Conservation (phyloP, 2,113 vertebrate species). For the Campylomormyrus numenius region DNA sequence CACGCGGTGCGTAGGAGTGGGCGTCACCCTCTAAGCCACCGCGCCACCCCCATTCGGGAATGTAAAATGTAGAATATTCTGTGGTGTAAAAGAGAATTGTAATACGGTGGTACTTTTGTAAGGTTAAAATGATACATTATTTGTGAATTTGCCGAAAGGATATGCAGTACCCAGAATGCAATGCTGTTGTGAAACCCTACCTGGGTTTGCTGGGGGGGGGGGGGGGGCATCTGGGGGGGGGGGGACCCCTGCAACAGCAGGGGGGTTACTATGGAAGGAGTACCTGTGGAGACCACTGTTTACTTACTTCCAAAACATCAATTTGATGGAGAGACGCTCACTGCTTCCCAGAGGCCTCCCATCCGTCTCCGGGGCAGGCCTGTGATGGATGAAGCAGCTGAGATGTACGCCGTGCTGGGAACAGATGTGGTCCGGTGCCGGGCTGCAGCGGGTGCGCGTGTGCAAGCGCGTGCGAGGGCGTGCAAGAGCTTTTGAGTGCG, state of each 20-base stretch:
- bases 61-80: neutral
- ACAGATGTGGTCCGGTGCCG: neutral
- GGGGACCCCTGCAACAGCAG: conserved; percentile 5
- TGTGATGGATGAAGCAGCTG: conserved; percentile 40
- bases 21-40: neutral
- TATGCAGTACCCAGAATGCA: conserved; percentile 26
- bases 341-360: conserved; percentile 38
- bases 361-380: conserved; percentile 34
- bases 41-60: neutral
- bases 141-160: neutral
- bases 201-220: conserved; percentile 1
- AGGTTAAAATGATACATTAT: neutral
- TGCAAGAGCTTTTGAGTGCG: neutral
- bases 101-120: neutral
- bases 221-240: neutral
- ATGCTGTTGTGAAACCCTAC: conserved; percentile 24
- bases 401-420: conserved; percentile 22
- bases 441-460: neutral
- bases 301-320: conserved; percentile 53
- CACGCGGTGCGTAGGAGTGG: neutral
- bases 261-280: conserved; percentile 30
- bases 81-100: neutral
- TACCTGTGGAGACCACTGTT: conserved; percentile 47
- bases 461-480: neutral
- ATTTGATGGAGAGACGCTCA: conserved; percentile 45